These are phyloP conservation scores for Amia ocellicauda DNA, from an alignment of 2,113 vertebrate species.

Conservation along the genomic window DNA sequence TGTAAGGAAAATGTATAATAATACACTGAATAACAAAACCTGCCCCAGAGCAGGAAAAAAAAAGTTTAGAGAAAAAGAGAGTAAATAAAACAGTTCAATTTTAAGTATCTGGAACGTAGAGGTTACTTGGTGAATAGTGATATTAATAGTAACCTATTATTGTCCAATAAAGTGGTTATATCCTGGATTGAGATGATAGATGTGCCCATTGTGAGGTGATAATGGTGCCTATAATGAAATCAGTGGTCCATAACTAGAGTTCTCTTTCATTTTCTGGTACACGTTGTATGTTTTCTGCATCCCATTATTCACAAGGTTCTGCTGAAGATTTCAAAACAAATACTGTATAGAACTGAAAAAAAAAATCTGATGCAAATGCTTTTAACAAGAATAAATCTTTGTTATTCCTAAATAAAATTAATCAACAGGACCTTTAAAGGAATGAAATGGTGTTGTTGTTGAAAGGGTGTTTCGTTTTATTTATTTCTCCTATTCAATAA, in stretches of 20 bases:
- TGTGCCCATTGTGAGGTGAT: constrained; percentile 69
- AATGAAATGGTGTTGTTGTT: too few relatives aligned
- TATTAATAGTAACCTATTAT: constrained; percentile 54
- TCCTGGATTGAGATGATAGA: constrained; percentile 65
- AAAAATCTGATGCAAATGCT: too few relatives aligned
- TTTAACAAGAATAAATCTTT: too few relatives aligned
- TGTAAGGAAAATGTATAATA: too few relatives aligned
- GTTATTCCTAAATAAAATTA: too few relatives aligned
- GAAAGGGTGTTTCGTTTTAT: too few relatives aligned
- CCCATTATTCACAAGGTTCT: constrained; percentile 64
- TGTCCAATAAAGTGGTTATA: constrained; percentile 52
- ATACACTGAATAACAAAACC: too few relatives aligned
- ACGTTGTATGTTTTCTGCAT: constrained; percentile 53
- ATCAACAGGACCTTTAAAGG: too few relatives aligned
- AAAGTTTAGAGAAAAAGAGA: neutral
- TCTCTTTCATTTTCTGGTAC: constrained; percentile 70
- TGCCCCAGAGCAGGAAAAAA: too few relatives aligned
- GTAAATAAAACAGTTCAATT: neutral
- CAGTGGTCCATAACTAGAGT: constrained; percentile 67
- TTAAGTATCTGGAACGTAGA: constrained; percentile 42
- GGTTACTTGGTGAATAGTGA: constrained; percentile 52
- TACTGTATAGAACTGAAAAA: too few relatives aligned
- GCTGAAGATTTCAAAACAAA: too few relatives aligned
- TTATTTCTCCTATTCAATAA: too few relatives aligned
- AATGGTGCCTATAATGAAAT: constrained; percentile 76